These are phyloP conservation scores for Synanthedon vespiformis DNA, from an alignment of 2,888 invertebrate genomes.

Conservation along the genomic window DNA sequence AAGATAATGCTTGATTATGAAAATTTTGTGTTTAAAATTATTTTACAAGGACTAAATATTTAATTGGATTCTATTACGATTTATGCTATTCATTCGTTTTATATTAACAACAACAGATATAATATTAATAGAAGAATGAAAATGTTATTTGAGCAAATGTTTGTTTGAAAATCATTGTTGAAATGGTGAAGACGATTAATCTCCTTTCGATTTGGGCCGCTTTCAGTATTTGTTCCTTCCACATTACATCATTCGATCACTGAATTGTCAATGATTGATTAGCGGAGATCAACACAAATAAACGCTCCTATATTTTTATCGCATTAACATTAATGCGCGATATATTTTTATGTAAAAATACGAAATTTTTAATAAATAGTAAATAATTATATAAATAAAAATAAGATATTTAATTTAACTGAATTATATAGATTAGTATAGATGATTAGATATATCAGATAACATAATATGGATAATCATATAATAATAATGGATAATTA, in stretches of 20 bases:
- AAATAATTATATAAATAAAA: no score
- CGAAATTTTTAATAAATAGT: no score
- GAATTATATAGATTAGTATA: no score
- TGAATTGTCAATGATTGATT: neutral
- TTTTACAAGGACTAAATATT: constrained; percentile 31
- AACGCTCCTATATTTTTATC: neutral
- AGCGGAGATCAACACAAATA: neutral
- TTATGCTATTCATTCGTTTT: neutral
- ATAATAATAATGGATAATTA: no score
- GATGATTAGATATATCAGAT: no score
- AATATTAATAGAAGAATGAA: neutral
- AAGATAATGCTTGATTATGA: constrained; percentile 52
- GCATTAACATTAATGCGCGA: neutral
- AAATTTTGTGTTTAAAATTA: constrained; percentile 37
- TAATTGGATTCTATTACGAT: constrained; percentile 9
- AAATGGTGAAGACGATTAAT: neutral
- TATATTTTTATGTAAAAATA: neutral
- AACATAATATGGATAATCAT: no score
- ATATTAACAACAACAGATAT: no score
- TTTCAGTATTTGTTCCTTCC: neutral
- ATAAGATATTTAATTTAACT: no score
- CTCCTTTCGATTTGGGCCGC: neutral
- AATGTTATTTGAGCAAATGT: neutral
- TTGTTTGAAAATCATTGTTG: neutral
- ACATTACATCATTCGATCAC: neutral